A percentile compares a stretch with the other conserved stretches of the same genome.
These are phyloP conservation scores for Nipponacmea schrenckii DNA, from an alignment of 2,888 invertebrate species.

Conservation along the genomic window DNA sequence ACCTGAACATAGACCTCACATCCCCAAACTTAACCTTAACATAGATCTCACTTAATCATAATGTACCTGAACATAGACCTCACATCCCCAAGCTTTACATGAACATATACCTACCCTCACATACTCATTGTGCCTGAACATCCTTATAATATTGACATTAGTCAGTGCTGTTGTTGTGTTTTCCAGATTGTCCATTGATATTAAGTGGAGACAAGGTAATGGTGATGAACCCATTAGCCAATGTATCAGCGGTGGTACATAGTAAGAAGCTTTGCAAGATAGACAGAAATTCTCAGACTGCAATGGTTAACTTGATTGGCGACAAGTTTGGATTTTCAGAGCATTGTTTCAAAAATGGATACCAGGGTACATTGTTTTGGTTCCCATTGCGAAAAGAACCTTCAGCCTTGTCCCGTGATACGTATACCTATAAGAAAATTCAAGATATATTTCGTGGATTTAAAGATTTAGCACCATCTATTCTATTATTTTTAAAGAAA, in stretches of 20 bases:
- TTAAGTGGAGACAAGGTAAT: conserved; percentile 52
- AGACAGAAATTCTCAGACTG: conserved; percentile 6
- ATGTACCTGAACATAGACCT: no score
- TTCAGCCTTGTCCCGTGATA: conserved; percentile 47
- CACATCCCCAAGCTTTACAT: no score
- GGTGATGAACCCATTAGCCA: conserved; percentile 53
- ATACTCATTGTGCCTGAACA: no score
- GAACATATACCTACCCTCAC: no score
- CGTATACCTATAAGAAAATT: conserved; percentile 45
- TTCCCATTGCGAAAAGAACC: conserved; percentile 52
- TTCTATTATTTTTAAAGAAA: conserved; percentile 56
- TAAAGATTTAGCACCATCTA: conserved; percentile 45
- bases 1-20: no score
- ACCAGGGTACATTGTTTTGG: conserved; percentile 57
- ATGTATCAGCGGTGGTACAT: not conserved
- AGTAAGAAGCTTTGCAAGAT: not conserved
- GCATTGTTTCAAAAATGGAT: conserved; percentile 32
- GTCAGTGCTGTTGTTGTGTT: not conserved
- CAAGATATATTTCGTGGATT: conserved; percentile 46
- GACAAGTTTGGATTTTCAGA: conserved; percentile 42
- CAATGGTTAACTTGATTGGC: conserved; percentile 37
- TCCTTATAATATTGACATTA: no score
- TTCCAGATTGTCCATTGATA: conserved; percentile 55
- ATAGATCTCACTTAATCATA: no score
- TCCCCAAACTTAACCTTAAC: no score